Conservation (phyloP, 2,888 invertebrate genomes). For the Orthonychiurus folsomi region DNA sequence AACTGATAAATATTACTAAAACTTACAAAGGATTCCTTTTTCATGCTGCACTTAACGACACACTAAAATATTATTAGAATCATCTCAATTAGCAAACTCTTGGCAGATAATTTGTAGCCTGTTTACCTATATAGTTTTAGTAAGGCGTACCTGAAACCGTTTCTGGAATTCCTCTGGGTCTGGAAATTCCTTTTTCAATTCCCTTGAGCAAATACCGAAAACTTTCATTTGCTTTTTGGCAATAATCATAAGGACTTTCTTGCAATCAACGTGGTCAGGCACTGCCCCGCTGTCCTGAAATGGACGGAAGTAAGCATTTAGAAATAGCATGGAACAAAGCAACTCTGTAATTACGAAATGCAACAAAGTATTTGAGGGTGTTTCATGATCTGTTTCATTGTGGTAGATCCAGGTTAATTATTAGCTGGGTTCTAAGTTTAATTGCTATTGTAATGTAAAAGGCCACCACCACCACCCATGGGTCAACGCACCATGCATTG, state of each 20-base stretch:
- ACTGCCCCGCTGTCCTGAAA: not conserved
- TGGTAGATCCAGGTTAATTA: no score
- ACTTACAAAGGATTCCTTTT: constrained; percentile 17
- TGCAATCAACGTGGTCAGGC: constrained; percentile 19
- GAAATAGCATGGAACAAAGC: no score
- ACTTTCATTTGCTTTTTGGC: constrained; percentile 27
- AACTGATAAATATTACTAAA: not conserved
- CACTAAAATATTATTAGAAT: constrained; percentile 18
- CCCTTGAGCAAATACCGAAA: constrained; percentile 25
- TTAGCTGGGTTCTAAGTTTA: no score
- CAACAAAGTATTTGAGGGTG: no score
- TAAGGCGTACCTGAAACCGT: constrained; percentile 3
- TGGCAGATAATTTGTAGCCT: not conserved
- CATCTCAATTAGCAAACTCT: not conserved
- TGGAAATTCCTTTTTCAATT: constrained; percentile 19
- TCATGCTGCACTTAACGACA: constrained; percentile 23
- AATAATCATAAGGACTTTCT: constrained; percentile 25
- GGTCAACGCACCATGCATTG: no score
- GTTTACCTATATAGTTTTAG: not conserved
- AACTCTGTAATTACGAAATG: no score
- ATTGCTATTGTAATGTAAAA: no score
- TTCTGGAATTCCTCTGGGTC: constrained; percentile 21
- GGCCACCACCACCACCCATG: no score
- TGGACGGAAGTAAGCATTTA: no score
- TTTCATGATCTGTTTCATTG: no score